These are phyloP conservation scores for Troilus luridus DNA, from an alignment of 2,888 invertebrate species.

Conservation along the genomic window DNA sequence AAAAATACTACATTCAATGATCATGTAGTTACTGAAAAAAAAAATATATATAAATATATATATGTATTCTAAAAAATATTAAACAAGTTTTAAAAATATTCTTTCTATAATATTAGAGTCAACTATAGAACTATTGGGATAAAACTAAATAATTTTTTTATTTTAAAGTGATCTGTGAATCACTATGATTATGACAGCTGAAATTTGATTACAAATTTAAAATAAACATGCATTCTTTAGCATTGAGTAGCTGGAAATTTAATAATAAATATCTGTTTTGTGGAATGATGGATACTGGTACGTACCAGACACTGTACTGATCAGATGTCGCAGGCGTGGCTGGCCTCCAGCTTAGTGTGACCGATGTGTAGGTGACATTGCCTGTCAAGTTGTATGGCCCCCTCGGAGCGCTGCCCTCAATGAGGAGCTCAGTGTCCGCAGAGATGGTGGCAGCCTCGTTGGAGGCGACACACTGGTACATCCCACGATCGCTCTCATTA, in stretches of 20 bases:
- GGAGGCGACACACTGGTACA: slow-evolving; percentile 85
- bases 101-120: no score
- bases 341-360: slow-evolving; percentile 87
- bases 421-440: slow-evolving; percentile 84
- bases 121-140: no score
- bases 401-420: slow-evolving; percentile 90
- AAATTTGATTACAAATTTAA: neutral
- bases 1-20: no score
- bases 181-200: no score
- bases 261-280: neutral
- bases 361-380: slow-evolving; percentile 78
- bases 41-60: no score
- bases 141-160: no score
- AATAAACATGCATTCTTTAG: neutral
- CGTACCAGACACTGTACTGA: slow-evolving; percentile 86
- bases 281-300: neutral
- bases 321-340: slow-evolving; percentile 84
- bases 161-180: no score
- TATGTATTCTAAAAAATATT: no score
- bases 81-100: no score
- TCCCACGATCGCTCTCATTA: slow-evolving; percentile 88
- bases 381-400: slow-evolving; percentile 91
- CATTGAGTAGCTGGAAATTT: neutral
- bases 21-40: no score
- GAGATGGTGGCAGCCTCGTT: slow-evolving; percentile 91